phyloP scores from a whole-genome alignment of 2,113 vertebrate genomes.

The Malurus cyaneus region DNA sequence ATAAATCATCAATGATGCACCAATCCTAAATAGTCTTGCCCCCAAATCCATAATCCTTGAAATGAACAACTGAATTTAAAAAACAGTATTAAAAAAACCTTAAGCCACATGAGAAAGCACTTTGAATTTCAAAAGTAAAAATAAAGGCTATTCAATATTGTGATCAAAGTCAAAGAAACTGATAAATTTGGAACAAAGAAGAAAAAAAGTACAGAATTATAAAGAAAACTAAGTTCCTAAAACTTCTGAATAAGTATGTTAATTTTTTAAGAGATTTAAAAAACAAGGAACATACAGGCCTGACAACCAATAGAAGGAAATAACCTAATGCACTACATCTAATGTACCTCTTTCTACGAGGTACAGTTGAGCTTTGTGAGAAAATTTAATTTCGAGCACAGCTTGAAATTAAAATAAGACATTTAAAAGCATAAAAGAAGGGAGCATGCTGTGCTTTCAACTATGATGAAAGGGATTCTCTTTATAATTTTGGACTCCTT shows the following conservation, averaged over 20 bases:
- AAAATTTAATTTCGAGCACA: background rate
- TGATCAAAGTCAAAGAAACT: background rate
- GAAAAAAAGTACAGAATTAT: background rate
- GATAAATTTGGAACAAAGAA: background rate
- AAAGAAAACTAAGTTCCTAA: background rate
- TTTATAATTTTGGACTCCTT: background rate
- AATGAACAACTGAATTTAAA: background rate
- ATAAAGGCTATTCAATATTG: background rate
- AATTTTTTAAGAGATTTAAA: background rate
- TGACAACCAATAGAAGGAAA: background rate
- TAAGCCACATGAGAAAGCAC: background rate
- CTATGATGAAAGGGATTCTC: background rate
- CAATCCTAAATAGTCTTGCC: background rate
- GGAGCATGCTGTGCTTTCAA: background rate
- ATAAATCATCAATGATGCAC: background rate
- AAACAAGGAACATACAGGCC: background rate
- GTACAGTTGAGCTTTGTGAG: background rate
- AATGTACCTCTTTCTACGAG: background rate
- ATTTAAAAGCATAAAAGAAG: conserved; percentile 5
- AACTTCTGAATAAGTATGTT: background rate
- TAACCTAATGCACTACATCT: background rate
- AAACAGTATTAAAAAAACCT: background rate
- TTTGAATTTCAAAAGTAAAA: background rate
- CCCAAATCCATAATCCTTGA: background rate
- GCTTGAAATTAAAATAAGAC: conserved; percentile 4